Base-by-base conservation (phyloP, 35 echinoderm and acorn worm species). In the Heliocidaris tuberculata region DNA sequence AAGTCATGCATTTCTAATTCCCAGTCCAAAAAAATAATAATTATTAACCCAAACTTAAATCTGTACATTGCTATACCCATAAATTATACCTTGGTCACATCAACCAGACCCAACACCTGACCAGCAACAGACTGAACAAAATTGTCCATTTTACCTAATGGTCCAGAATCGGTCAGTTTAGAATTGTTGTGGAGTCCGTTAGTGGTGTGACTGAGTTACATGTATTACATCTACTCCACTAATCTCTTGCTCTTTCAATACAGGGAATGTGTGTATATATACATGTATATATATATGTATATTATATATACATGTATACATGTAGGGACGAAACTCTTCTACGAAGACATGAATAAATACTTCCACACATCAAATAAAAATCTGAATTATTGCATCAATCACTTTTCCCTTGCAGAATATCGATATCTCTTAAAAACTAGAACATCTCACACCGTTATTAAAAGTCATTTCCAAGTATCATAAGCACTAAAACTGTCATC, bases 311-410 rank as follows among this genome's bases (percentile, higher is more conserved):
- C 65, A 78, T n/a, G 27, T 78, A 78, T 78, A 78, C 65, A 78
- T n/a, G 27, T 52, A n/a, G 65, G 65, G 21, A 78, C 65, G 27
- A 78, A 17, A 78, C 65, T 78, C 27, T 78, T 78, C 65, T 78
- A 78, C 65, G 27, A 24, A 78, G 17, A 70, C 24, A 78, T 78
- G 19, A 21, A 78, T 78, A 78, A 78, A 78, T 78, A 78, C 65
- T 78, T 78, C 65, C 65, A 78, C 65, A n/a, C 60, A 78, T 78
- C 27, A 78, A 78, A 78, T 78, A 78, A 78, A 70, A 78, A 78
- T 78, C 65, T 78, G 65, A 78, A 78, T 78, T 78, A 78, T 78
- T 78, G 65, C 65, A 78, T 78, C 65, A 78, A 78, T 78, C 65
- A 78, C 65, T 9, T 78, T n/a, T 78, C 65, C 10, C 21, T 78